phyloP scores from a whole-genome alignment of 2,113 vertebrate species.

The Melanerpes aurifrons region DNA sequence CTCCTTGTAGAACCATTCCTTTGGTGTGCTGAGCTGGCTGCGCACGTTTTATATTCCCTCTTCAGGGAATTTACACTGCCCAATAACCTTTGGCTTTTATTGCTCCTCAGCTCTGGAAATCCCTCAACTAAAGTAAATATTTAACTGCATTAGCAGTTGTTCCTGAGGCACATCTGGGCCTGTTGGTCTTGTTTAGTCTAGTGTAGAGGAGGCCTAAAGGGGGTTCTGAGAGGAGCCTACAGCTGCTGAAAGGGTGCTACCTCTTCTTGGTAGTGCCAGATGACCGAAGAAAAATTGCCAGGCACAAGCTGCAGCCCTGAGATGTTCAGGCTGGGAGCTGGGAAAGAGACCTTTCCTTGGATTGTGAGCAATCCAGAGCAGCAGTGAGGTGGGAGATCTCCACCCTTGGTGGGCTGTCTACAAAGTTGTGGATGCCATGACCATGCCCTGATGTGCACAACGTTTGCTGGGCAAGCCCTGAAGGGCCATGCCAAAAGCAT shows the following conservation, averaged over 20 bases:
- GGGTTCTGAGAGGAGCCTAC: neutral
- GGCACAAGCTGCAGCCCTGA: neutral
- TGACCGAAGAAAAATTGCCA: neutral
- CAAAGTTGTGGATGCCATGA: fast-evolving
- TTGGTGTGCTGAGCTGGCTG: fast-evolving
- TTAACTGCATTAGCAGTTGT: constrained; percentile 51
- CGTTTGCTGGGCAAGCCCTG: neutral
- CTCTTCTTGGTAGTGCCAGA: neutral
- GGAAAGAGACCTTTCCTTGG: neutral
- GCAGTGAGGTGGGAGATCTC: neutral
- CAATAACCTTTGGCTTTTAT: constrained; percentile 32
- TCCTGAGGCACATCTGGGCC: constrained; percentile 5
- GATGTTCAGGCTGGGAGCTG: neutral
- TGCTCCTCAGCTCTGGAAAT: constrained; percentile 53
- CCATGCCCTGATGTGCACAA: neutral
- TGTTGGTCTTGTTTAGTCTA: constrained; percentile 31
- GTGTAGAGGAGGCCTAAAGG: neutral
- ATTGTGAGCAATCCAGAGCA: neutral
- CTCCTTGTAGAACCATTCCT: neutral
- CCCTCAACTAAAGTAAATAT: constrained; percentile 59
- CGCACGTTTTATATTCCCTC: constrained; percentile 4
- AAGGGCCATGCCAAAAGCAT: neutral
- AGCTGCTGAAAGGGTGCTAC: neutral
- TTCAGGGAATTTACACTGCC: neutral
- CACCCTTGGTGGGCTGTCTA: fast-evolving